Conservation (phyloP, 2,888 invertebrate species). For the Tachina lurida region DNA sequence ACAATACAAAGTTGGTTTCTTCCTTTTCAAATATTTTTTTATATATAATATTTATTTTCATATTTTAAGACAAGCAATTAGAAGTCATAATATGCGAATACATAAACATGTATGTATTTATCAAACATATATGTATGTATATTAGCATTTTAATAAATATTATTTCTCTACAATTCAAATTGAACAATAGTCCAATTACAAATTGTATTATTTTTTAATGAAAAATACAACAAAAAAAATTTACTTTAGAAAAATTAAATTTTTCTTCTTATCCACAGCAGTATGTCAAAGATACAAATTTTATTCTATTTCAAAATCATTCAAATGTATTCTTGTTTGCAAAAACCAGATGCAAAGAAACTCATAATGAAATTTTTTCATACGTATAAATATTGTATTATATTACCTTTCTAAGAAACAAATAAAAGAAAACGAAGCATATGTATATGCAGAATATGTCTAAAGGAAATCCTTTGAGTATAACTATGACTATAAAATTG, state of each 20-base stretch:
- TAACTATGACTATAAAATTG: slow-evolving; percentile 11
- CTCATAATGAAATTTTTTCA: slow-evolving; percentile 13
- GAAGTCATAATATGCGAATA: too few relatives aligned
- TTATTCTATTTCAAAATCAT: too few relatives aligned
- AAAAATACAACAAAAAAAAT: not conserved
- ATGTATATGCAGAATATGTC: slow-evolving; percentile 6
- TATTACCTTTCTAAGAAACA: slow-evolving; percentile 32
- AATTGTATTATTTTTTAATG: not conserved
- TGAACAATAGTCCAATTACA: not conserved
- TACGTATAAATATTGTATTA: not conserved
- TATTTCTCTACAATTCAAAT: not conserved
- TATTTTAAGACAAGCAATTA: too few relatives aligned
- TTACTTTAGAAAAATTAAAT: not conserved
- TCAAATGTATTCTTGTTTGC: too few relatives aligned
- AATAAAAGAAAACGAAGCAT: not conserved
- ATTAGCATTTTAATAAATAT: not conserved
- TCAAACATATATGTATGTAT: too few relatives aligned
- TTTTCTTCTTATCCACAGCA: too few relatives aligned
- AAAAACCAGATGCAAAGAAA: not conserved
- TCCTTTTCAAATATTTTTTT: too few relatives aligned
- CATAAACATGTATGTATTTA: too few relatives aligned
- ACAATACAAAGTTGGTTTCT: too few relatives aligned
- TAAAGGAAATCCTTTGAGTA: slow-evolving; percentile 38
- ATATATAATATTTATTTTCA: too few relatives aligned
- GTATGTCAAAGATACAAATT: too few relatives aligned